Evolutionary conservation across 2,797 vertebrate genomes (phyloP), one percentile per base, ranked within the genome.

Genomic region (Enoplosus armatus): DNA sequence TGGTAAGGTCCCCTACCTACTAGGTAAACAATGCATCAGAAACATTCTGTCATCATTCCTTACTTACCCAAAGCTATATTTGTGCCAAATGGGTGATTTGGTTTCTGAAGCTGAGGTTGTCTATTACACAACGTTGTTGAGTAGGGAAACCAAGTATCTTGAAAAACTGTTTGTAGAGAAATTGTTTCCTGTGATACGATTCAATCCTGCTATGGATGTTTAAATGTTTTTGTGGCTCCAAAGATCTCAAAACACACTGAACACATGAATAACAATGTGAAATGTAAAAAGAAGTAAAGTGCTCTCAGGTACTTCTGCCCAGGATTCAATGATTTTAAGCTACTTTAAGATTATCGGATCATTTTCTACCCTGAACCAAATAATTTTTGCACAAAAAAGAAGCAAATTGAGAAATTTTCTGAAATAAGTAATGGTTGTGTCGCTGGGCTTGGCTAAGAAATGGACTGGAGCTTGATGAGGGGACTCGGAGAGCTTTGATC

Each of bases 401-500:
- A 65, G 15, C 8, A 29, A 15, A 53, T 48, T 9, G 22, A 41
- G 9, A 43, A n/a, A 33, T 50, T 14, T 55, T 67, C 10, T 56
- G 18, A 50, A 41, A 59, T 54, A 39, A 22, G 11, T 47, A 59
- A 63, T 58, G 31, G 22, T 18, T 63, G 33, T 51, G 8, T 39
- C 43, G 60, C 43, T 62, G 26, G 5, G 26, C 62, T 54, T 29
- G 15, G 50, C 53, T 31, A 48, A 27, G 6, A 26, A 26, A 59
- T 87, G 75, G 87, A 70, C 24, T 79, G 63, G 41, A 68, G 51
- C 50, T 64, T 54, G 54, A 66, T 50, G 65, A 72, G 79, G 71
- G 83, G 73, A 77, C 67, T 72, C 11, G 14, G 69, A 71, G 74
- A 67, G 85, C 90, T 91, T 90, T 95, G 92, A 95, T 94, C 84